phyloP scores from a whole-genome alignment of 2,888 invertebrate genomes.

The Melanargia galathea region DNA sequence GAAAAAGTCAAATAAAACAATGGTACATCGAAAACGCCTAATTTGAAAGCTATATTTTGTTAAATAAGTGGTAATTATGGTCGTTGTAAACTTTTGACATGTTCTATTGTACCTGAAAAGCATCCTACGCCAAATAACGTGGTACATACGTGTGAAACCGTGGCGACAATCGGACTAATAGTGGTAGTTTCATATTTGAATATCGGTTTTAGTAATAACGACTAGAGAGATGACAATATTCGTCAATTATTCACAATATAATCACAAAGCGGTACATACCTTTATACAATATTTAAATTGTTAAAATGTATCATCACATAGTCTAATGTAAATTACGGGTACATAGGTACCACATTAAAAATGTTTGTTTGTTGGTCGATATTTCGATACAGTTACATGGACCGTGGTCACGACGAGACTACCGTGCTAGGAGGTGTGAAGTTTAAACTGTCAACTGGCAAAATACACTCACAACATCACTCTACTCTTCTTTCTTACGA shows the following conservation, averaged over 20 bases:
- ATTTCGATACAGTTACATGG: no score
- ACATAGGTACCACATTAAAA: no score
- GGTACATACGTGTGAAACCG: constrained; percentile 59
- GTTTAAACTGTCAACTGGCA: no score
- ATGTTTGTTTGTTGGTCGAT: no score
- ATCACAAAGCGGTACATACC: constrained; percentile 26
- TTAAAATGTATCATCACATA: neutral
- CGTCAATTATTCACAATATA: constrained; percentile 66
- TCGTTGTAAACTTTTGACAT: constrained; percentile 54
- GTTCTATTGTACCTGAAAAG: constrained; percentile 70
- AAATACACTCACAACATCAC: no score
- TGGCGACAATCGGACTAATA: constrained; percentile 52
- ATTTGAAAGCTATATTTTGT: constrained; percentile 3
- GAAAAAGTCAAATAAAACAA: neutral
- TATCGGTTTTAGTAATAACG: constrained; percentile 32
- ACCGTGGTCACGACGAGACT: no score
- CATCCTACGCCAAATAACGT: constrained; percentile 64
- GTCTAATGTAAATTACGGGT: no score
- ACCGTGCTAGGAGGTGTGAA: no score
- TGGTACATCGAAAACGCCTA: neutral
- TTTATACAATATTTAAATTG: neutral
- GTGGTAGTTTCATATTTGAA: constrained; percentile 27
- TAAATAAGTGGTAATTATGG: constrained; percentile 2
- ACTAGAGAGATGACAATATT: constrained; percentile 71
- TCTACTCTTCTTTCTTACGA: no score